phyloP scores from a whole-genome alignment of 53 echinoderm and acorn worm genomes.

The Hippasteria phrygiana region DNA sequence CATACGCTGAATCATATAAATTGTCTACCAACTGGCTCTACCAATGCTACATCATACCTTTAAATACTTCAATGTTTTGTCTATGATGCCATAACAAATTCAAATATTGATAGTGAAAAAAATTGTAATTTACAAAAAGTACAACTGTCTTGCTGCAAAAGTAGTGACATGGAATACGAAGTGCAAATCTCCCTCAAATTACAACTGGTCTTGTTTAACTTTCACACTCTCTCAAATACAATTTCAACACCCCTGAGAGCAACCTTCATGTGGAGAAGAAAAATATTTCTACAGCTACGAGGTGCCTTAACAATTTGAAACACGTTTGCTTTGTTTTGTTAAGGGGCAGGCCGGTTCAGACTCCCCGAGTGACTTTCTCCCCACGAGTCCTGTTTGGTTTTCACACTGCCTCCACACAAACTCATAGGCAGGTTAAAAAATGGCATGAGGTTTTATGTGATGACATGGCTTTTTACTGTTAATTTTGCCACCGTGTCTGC shows the following conservation, averaged over 20 bases:
- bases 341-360: neutral
- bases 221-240: neutral
- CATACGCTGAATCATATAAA: too few relatives aligned
- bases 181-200: too few relatives aligned
- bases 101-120: too few relatives aligned
- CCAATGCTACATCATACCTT: too few relatives aligned
- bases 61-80: too few relatives aligned
- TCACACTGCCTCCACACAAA: neutral
- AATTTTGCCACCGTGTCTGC: neutral
- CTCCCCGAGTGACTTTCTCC: neutral
- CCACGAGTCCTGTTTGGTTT: neutral
- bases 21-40: too few relatives aligned
- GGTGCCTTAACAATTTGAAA: neutral
- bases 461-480: neutral
- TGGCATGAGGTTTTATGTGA: neutral
- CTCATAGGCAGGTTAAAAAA: neutral
- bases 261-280: neutral
- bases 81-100: too few relatives aligned
- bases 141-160: too few relatives aligned
- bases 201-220: neutral
- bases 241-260: neutral
- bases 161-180: too few relatives aligned
- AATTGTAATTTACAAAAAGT: too few relatives aligned
- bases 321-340: neutral
- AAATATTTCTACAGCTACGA: neutral